A percentile compares a stretch with the other conserved stretches of the same genome.
phyloP scores from a whole-genome alignment of 2,113 vertebrate genomes.

The Gopherus flavomarginatus region DNA sequence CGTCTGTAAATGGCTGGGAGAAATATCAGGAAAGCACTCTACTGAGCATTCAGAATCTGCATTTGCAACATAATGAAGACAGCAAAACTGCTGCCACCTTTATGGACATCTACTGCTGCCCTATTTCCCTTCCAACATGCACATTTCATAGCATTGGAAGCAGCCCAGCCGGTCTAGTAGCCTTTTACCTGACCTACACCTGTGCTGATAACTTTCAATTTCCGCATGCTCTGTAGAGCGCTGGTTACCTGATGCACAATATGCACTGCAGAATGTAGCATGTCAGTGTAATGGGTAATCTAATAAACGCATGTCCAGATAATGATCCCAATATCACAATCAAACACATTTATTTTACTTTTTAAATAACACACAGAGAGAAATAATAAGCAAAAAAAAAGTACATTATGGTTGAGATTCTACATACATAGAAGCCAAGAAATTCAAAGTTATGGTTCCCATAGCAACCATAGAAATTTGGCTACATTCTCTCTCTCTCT shows the following conservation, averaged over 20 bases:
- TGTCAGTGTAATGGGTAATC: neutral
- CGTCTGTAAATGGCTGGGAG: neutral
- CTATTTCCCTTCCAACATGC: rapidly evolving
- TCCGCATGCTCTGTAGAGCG: neutral
- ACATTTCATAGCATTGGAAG: neutral
- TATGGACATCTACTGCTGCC: neutral
- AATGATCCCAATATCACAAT: rapidly evolving
- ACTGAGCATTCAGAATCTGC: rapidly evolving
- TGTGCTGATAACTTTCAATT: neutral
- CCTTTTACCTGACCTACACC: neutral
- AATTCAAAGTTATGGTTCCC: neutral
- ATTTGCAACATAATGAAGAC: neutral
- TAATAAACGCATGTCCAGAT: neutral
- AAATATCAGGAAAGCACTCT: neutral
- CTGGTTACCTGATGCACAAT: rapidly evolving
- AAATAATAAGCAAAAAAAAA: neutral
- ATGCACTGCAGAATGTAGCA: neutral
- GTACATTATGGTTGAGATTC: rapidly evolving
- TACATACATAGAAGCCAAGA: neutral
- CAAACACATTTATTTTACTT: rapidly evolving
- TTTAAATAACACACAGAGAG: rapidly evolving
- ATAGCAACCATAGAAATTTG: neutral
- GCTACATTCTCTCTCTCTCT: rapidly evolving
- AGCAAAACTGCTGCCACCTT: neutral
- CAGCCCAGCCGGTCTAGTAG: neutral